Base-by-base conservation (phyloP, 2,888 invertebrate species). In the Flexamia atlantica region DNA sequence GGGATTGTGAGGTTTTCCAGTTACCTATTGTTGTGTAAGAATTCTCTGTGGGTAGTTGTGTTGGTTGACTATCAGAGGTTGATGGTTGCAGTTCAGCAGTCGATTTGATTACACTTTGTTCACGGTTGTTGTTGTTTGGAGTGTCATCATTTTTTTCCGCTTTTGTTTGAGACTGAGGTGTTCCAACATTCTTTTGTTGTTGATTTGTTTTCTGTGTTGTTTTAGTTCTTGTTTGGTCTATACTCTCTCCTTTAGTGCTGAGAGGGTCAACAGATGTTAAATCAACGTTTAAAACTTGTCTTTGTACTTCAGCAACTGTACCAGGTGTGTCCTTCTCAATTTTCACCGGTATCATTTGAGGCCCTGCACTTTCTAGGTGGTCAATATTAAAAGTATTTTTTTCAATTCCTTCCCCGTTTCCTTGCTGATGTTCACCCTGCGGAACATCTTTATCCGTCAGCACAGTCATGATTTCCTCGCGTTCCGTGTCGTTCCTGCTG, bases 341-440 rank as follows among this genome's bases (percentile, higher is more conserved):
- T 57, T 79, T 53, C 20, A 79, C 79, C 14, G 79, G 57, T 12
- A 79, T 57, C 5, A 79, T 57, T 32, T 79, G 79, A 30, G 79
- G 57, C 30, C 36, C 79, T 32, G 46, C 30, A 32, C 30, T 28
- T 17, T 25, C 30, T 17, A 12, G 7, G 25, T 64, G 28, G 28
- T 64, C 30, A 14, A 28, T 30, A 12, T 64, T 17, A 12, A 53
- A 53, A 23, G 23, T n/a, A n/a, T 20, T 53, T 53, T 23, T 53
- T 23, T 53, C 53, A 23, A 23, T 14, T 14, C 28, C 4, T 20
- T 25, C 23, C 5, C 64, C 28, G 5, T 30, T 30, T 64, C 30
- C 64, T 23, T 23, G 20, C 53, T 53, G 20, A 23, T 53, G 10
- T 23, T 53, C 53, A 23, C 20, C 23, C 28, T 64, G 28, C 14